Percentiles rank a stretch among this genome's conserved stretches.
phyloP scores from a whole-genome alignment of 2,888 invertebrate genomes.

The Oxycera nigricornis region DNA sequence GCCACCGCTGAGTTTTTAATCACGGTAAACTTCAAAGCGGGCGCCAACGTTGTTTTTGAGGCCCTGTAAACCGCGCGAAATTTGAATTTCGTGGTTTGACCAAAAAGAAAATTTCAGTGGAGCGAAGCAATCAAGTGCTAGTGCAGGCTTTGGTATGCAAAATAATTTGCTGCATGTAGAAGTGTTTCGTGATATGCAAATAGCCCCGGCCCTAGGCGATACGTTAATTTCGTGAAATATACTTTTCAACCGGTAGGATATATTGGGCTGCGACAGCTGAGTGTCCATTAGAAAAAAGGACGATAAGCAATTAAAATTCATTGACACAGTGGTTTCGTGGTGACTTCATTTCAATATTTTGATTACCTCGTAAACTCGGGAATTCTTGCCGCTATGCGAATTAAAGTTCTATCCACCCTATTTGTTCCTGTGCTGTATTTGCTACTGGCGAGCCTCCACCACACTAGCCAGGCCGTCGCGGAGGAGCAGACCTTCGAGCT shows the following conservation, averaged over 20 bases:
- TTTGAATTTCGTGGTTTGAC: neutral
- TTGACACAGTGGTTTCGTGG: neutral
- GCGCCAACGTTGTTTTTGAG: neutral
- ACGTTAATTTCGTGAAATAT: neutral
- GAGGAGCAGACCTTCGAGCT: slow-evolving; percentile 72
- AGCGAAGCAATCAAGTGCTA: neutral
- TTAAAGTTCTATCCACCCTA: slow-evolving; percentile 28
- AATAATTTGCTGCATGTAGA: slow-evolving; percentile 5
- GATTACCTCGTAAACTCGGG: slow-evolving; percentile 2
- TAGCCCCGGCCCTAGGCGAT: neutral
- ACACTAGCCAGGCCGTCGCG: slow-evolving; percentile 45
- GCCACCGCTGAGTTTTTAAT: neutral
- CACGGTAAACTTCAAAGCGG: slow-evolving; percentile 10
- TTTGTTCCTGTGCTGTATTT: slow-evolving; percentile 53
- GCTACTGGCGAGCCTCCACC: slow-evolving; percentile 50
- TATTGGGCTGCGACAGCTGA: neutral
- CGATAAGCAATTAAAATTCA: slow-evolving; percentile 43
- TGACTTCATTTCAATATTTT: slow-evolving; percentile 44
- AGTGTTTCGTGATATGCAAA: neutral
- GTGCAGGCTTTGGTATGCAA: slow-evolving; percentile 41
- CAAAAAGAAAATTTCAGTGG: neutral
- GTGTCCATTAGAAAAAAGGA: slow-evolving; percentile 27
- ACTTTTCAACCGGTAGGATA: no score
- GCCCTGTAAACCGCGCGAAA: slow-evolving; percentile 9
- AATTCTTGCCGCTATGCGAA: slow-evolving; percentile 29